Evolutionary conservation across 2,888 invertebrate genomes (phyloP).

Genomic region (Amphipyra tragopoginis): DNA sequence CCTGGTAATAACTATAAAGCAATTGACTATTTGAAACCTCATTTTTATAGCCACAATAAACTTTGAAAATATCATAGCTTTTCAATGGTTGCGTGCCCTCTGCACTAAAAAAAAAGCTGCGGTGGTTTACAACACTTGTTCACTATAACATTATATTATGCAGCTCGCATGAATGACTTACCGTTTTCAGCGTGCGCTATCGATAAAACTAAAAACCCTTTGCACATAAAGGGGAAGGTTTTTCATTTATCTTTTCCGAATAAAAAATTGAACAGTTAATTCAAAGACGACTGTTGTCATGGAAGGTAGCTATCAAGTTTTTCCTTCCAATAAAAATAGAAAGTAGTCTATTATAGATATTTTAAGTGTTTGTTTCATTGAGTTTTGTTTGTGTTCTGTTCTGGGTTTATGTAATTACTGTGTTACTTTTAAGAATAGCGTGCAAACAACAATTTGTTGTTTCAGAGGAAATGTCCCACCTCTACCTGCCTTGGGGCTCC

Average conservation of each 20-base stretch:
- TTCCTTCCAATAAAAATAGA: constrained; percentile 53
- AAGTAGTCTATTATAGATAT: constrained; percentile 39
- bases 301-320: constrained; percentile 72
- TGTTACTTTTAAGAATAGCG: constrained; percentile 11
- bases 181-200: constrained; percentile 71
- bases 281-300: constrained; percentile 75
- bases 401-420: constrained; percentile 41
- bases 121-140: constrained; percentile 51
- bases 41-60: constrained; percentile 40
- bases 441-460: constrained; percentile 61
- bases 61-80: constrained; percentile 37
- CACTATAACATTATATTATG: constrained; percentile 53
- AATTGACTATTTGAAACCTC: constrained; percentile 36
- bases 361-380: constrained; percentile 24
- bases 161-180: constrained; percentile 64
- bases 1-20: constrained; percentile 42
- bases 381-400: constrained; percentile 18
- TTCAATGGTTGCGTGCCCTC: constrained; percentile 51
- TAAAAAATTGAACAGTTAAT: constrained; percentile 72
- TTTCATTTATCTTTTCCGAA: constrained; percentile 71
- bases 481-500: constrained; percentile 94
- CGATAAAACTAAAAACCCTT: constrained; percentile 85
- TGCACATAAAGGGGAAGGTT: constrained; percentile 77
- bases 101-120: constrained; percentile 40
- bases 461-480: constrained; percentile 95